Conservation (phyloP, 2,113 vertebrate species). For the Chrysochloris asiatica region DNA sequence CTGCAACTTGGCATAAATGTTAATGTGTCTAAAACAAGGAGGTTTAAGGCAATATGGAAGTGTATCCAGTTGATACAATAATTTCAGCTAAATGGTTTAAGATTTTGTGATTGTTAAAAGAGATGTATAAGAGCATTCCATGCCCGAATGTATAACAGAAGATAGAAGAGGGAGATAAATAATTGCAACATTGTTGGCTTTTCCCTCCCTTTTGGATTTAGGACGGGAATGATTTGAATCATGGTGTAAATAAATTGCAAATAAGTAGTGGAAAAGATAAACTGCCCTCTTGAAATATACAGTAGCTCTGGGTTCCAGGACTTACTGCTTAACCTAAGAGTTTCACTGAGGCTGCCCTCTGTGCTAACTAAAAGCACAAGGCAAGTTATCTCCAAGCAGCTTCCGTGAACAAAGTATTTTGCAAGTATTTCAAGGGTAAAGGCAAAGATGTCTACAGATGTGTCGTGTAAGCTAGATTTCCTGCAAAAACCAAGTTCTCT, state of each 20-base stretch:
- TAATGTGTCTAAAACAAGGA: conserved; percentile 90
- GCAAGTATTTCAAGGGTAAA: conserved; percentile 81
- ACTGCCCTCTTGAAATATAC: conserved; percentile 69
- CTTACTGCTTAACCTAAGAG: conserved; percentile 56
- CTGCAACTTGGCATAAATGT: conserved; percentile 93
- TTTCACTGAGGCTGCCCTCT: conserved; percentile 68
- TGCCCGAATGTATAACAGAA: conserved; percentile 81
- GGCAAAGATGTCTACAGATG: conserved; percentile 65
- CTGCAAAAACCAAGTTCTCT: conserved; percentile 69
- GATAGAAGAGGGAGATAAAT: conserved; percentile 80
- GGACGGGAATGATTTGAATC: conserved; percentile 66
- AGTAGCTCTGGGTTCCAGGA: conserved; percentile 68
- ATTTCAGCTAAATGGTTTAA: conserved; percentile 83
- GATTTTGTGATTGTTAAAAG: conserved; percentile 84
- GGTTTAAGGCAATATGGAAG: conserved; percentile 87
- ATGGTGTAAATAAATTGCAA: conserved; percentile 76
- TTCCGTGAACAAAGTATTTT: conserved; percentile 79
- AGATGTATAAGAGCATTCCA: conserved; percentile 82
- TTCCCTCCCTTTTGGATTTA: conserved; percentile 58
- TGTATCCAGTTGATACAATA: conserved; percentile 85
- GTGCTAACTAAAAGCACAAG: conserved; percentile 74
- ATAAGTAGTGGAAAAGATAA: conserved; percentile 70
- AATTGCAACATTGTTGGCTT: conserved; percentile 67
- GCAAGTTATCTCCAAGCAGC: conserved; percentile 66
- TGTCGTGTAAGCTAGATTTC: conserved; percentile 61